Evolutionary conservation across 2,113 vertebrate species (phyloP).

Genomic region (Neolamprologus falcicula): DNA sequence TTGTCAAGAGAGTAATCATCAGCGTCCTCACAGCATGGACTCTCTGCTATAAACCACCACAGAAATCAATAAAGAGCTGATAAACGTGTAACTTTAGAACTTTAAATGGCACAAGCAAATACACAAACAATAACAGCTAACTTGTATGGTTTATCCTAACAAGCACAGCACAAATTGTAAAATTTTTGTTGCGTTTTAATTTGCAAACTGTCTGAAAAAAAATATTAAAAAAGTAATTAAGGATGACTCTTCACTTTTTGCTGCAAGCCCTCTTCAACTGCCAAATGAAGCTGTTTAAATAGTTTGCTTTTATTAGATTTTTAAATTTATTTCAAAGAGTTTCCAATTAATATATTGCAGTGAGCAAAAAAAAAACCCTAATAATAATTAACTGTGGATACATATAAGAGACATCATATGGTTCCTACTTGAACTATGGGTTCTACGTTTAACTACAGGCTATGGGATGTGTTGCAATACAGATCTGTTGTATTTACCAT

Average conservation of each 20-base stretch:
- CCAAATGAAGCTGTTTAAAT: neutral
- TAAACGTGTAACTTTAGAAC: neutral
- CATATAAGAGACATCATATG: neutral
- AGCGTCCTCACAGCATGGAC: neutral
- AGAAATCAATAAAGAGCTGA: neutral
- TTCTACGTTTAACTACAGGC: neutral
- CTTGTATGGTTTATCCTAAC: neutral
- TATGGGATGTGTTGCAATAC: neutral
- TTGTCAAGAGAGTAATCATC: neutral
- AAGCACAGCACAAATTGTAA: neutral
- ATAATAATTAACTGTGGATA: neutral
- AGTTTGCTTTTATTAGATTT: neutral
- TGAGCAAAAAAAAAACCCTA: neutral
- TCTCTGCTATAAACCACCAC: slow-evolving; percentile 19
- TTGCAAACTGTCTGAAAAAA: neutral
- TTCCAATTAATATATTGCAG: neutral
- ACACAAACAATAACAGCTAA: neutral
- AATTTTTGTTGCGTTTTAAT: neutral
- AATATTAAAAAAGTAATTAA: neutral
- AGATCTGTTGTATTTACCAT: slow-evolving; percentile 25
- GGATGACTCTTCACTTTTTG: neutral
- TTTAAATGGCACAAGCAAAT: neutral
- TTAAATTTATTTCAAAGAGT: neutral
- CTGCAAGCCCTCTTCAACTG: neutral
- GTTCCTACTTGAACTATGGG: neutral